phyloP scores from a whole-genome alignment of 2,888 invertebrate genomes.

The Caenorhabditis imperialis region DNA sequence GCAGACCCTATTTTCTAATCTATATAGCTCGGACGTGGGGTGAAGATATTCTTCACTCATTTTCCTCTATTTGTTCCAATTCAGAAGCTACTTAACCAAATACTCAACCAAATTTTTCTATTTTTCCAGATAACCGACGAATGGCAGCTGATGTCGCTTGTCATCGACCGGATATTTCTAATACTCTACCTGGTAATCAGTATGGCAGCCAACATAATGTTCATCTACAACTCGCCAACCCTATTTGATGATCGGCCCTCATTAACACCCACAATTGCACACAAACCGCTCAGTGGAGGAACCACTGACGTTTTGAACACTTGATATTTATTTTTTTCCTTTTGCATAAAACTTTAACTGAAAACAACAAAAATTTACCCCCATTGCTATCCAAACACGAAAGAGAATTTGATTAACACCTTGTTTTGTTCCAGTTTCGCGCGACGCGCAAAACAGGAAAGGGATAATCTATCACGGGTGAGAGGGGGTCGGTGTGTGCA shows the following conservation, averaged over 20 bases:
- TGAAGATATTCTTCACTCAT: no score
- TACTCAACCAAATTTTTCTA: neutral
- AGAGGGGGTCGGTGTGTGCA: conserved; percentile 26
- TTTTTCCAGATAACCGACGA: conserved; percentile 65
- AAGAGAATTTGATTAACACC: no score
- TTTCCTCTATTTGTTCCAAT: no score
- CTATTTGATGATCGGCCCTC: conserved; percentile 59
- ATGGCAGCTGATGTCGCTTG: conserved; percentile 68
- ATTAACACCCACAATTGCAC: conserved; percentile 48
- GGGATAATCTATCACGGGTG: conserved; percentile 44
- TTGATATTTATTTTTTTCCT: conserved; percentile 30
- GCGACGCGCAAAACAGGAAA: conserved; percentile 31
- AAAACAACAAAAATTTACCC: no score
- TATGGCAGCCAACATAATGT: conserved; percentile 55
- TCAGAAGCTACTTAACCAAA: no score
- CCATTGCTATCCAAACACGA: conserved; percentile 24
- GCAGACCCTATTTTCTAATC: no score
- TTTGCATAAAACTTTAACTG: conserved; percentile 5
- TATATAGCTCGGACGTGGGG: no score
- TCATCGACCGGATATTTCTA: conserved; percentile 64
- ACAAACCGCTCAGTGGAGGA: conserved; percentile 65
- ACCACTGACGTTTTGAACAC: conserved; percentile 51
- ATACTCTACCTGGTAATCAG: conserved; percentile 61
- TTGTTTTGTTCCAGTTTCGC: no score
- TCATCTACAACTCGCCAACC: conserved; percentile 58